Conservation (phyloP, 2,888 invertebrate genomes). For the Phyllotreta striolata region DNA sequence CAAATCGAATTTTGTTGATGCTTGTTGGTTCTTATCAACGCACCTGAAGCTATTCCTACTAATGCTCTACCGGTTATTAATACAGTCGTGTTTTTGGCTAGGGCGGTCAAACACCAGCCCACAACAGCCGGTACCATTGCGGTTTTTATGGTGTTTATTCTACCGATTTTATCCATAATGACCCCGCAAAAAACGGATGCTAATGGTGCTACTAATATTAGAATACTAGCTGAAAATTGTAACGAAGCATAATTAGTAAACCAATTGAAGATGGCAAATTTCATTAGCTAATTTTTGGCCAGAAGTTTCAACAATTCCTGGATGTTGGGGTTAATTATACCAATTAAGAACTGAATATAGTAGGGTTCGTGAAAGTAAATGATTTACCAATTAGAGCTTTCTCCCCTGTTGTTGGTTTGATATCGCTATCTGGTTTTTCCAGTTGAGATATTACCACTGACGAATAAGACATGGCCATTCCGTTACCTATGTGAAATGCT, state of each 20-base stretch:
- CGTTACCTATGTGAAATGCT: conserved; percentile 67
- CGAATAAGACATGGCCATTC: conserved; percentile 67
- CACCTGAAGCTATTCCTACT: conserved; percentile 65
- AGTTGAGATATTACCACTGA: conserved; percentile 66
- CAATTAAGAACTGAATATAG: too few species aligned
- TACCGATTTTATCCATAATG: conserved; percentile 66
- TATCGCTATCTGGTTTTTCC: conserved; percentile 49
- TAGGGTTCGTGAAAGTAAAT: conserved; percentile 8
- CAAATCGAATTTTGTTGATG: neutral
- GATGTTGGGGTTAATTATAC: too few species aligned
- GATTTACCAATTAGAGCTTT: conserved; percentile 65
- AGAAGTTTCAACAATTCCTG: too few species aligned
- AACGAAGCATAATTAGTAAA: conserved; percentile 5
- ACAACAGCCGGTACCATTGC: conserved; percentile 64
- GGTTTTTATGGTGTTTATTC: conserved; percentile 66
- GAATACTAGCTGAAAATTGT: conserved; percentile 64
- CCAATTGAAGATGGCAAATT: too few species aligned
- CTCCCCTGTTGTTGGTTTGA: conserved; percentile 54
- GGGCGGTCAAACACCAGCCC: conserved; percentile 67
- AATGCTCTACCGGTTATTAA: conserved; percentile 59
- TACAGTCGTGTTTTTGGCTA: conserved; percentile 62
- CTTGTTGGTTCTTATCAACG: conserved; percentile 17
- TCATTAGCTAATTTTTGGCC: too few species aligned
- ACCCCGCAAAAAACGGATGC: conserved; percentile 65
- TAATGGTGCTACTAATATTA: conserved; percentile 65